A percentile compares a stretch with the other conserved stretches of the same genome.
These are phyloP conservation scores for Ennomos quercinarius DNA, from an alignment of 2,888 invertebrate species.

Conservation along the genomic window DNA sequence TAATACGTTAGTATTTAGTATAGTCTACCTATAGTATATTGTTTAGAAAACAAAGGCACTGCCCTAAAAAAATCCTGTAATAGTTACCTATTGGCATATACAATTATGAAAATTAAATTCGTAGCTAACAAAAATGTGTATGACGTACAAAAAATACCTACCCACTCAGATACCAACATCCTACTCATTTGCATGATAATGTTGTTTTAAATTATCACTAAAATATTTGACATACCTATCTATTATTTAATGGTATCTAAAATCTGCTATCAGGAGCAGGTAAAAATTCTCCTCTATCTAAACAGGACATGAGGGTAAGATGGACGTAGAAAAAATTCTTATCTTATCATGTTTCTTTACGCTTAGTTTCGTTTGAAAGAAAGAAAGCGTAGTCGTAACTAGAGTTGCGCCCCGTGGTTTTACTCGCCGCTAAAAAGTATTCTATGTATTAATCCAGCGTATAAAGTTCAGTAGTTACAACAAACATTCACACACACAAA, in stretches of 20 bases:
- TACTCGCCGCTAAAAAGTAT: too few relatives aligned
- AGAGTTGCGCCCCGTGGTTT: too few relatives aligned
- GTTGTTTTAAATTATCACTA: slow-evolving; percentile 28
- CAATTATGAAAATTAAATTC: slow-evolving; percentile 3
- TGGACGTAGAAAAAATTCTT: slow-evolving; percentile 4
- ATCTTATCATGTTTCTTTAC: slow-evolving; percentile 25
- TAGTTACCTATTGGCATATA: slow-evolving; percentile 9
- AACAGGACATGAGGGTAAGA: slow-evolving; percentile 5
- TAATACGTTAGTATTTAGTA: too few relatives aligned
- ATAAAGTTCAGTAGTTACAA: too few relatives aligned
- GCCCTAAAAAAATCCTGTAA: too few relatives aligned
- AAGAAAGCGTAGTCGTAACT: background rate
- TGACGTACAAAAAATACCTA: slow-evolving; percentile 18
- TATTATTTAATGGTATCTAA: background rate
- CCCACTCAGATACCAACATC: slow-evolving; percentile 20
- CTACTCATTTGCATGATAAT: slow-evolving; percentile 31
- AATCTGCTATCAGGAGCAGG: slow-evolving; percentile 19
- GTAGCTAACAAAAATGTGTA: slow-evolving; percentile 13
- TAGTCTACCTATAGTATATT: too few relatives aligned
- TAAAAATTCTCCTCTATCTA: slow-evolving; percentile 29
- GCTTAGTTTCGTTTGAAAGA: background rate
- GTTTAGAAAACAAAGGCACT: too few relatives aligned
- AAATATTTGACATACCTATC: slow-evolving; percentile 27
- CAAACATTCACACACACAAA: too few relatives aligned
- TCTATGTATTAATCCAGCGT: too few relatives aligned